phyloP scores from a whole-genome alignment of 2,888 invertebrate species.

The Seira musarum region DNA sequence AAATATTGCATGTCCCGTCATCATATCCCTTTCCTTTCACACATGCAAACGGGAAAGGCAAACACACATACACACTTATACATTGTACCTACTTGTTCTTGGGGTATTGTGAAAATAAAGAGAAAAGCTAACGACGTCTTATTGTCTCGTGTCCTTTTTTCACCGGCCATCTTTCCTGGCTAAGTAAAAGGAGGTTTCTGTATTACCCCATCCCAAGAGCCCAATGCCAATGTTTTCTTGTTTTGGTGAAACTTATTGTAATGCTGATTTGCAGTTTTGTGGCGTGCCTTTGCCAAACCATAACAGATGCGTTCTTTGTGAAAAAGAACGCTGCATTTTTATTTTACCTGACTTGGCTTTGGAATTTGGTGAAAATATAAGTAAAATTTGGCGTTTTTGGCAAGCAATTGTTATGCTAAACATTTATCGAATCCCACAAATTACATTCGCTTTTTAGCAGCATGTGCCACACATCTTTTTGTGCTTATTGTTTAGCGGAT shows the following conservation, averaged over 20 bases:
- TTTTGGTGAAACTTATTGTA: constrained; percentile 36
- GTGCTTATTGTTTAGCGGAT: background rate
- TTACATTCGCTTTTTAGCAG: constrained; percentile 21
- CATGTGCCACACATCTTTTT: too few relatives aligned
- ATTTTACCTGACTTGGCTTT: background rate
- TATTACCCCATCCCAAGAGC: constrained; percentile 30
- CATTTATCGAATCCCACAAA: constrained; percentile 24
- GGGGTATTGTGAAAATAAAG: background rate
- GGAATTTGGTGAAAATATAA: background rate
- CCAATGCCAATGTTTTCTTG: constrained; percentile 42
- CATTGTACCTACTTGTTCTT: too few relatives aligned
- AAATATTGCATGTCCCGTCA: too few relatives aligned
- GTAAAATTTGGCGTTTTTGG: background rate
- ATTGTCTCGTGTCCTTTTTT: background rate
- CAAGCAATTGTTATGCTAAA: constrained; percentile 42
- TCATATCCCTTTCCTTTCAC: too few relatives aligned
- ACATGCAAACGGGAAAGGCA: too few relatives aligned
- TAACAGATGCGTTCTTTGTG: background rate
- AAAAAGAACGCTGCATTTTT: background rate
- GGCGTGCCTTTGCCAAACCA: too few relatives aligned
- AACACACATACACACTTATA: too few relatives aligned
- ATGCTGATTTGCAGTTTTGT: constrained; percentile 21
- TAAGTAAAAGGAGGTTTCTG: constrained; percentile 26
- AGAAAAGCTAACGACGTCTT: background rate
- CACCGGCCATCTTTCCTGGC: too few relatives aligned